Base-by-base conservation (phyloP, 2,113 vertebrate genomes). In the Plestiodon gilberti region DNA sequence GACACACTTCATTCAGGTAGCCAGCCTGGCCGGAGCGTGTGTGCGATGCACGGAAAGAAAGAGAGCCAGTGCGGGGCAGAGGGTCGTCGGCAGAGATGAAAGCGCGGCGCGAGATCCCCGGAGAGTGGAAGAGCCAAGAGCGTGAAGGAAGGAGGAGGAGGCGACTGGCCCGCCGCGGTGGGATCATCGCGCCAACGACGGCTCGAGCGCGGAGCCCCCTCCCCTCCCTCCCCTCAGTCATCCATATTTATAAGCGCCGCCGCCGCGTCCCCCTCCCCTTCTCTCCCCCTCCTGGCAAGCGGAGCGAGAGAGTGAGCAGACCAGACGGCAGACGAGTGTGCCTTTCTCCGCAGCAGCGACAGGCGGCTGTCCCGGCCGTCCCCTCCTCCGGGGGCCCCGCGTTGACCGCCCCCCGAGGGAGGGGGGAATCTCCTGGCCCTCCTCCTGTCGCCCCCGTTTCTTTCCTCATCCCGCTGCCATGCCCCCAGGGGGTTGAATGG, bases 401-500 rank as follows among this genome's bases (percentile, higher is more conserved):
- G n/a, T 15, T 1, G 3, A 65, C 13, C 73, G 1, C 85, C 43
- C 74, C 77, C 81, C 55, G 87, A 55, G 1, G 73, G 76, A 57
- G 74, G 30, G 40, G 73, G 71, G 59, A 22, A 2, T 14, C 85
- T 11, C 48, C 61, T 11, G 18, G 38, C 74, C 76, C 14, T 9
- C 73, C 11, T 25, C 61, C 61, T 6, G 35, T 2, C 1, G 13
- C 59, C 3, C 22, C 22, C 23, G 23, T 67, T 55, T 74, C 62
- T 86, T 78, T 23, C 87, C 84, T 62, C 61, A 75, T 81, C 70
- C 89, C 87, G 25, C 35, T 82, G 59, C 86, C 25, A 76, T 92
- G 93, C 83, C 88, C 87, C n/a, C 78, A 18, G 90, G 91, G 91
- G 93, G 91, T 88, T 94, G 93, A 91, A 85, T 85, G 83, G 75